A percentile compares a stretch with the other conserved stretches of the same genome.
These are phyloP conservation scores for Felis chaus DNA, from an alignment of 2,113 vertebrate genomes.

Conservation along the genomic window DNA sequence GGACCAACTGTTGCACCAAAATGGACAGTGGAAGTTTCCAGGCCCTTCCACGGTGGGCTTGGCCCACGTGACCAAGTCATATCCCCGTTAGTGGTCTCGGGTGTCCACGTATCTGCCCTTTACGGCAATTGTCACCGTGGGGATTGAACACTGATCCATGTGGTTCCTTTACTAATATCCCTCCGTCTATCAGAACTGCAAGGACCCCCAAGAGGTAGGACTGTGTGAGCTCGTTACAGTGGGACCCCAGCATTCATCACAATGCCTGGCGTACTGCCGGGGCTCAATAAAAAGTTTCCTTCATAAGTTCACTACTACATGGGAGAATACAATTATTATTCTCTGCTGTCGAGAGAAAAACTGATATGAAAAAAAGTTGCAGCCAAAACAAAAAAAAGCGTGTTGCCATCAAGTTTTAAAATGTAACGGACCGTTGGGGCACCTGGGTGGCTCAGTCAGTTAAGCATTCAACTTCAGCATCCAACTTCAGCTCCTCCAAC, in stretches of 20 bases:
- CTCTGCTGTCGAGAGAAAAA: neutral
- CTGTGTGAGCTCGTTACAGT: neutral
- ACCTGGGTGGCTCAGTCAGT: too few relatives aligned
- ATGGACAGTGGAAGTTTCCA: too few relatives aligned
- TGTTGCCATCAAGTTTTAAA: neutral
- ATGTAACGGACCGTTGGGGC: neutral
- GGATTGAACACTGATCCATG: neutral
- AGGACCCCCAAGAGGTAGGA: too few relatives aligned
- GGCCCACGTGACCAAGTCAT: neutral
- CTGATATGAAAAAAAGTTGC: neutral
- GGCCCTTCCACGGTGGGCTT: neutral
- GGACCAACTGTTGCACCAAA: neutral
- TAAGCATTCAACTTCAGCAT: too few relatives aligned
- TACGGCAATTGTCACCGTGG: neutral
- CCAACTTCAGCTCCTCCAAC: too few relatives aligned
- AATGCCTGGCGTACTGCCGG: neutral
- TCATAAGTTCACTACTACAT: neutral
- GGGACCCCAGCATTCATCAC: too few relatives aligned
- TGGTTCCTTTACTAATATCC: neutral
- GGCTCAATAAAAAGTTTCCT: neutral
- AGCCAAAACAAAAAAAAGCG: too few relatives aligned
- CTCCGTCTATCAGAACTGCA: neutral
- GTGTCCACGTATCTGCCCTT: neutral
- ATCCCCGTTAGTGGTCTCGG: neutral
- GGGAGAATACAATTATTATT: neutral